Base-by-base conservation (phyloP, 2,888 invertebrate species). In the Anagyrus pseudococci region DNA sequence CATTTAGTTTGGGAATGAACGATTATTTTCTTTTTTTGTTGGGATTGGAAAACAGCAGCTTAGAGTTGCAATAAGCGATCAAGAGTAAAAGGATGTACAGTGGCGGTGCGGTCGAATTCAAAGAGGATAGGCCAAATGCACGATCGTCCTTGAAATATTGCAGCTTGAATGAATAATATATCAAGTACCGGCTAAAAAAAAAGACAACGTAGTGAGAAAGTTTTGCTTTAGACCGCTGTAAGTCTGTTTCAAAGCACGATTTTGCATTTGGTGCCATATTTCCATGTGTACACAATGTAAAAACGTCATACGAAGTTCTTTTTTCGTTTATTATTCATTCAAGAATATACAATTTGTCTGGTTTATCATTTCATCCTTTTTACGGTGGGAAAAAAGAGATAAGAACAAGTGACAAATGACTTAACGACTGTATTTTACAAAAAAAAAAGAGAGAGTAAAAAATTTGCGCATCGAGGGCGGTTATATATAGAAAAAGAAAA, bases 241-340 rank as follows among this genome's bases (percentile, higher is more conserved):
- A 52, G 49, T 62, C 47, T 57, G 62, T 70, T 74, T 77, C 77
- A 75, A 67, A 77, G 68, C 71, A 75, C 75, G 77, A 77, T 73
- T 75, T 70, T 76, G 77, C 76, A 76, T 77, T 77, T 75, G 76
- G 72, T 58, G 49, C 54, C 47, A 44, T n/a, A n/a, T 37, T 69
- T 69, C 4, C 17, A 4, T 41, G n/a, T 56, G 59, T 65, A 67
- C 70, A 64, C 63, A 69, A 70, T 62, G 58, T 65, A 48, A 63
- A 67, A 64, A 66, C 46, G 58, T 68, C 62, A 68, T 41, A 61
- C 49, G 40, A 58, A 61, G 52, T 73, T 41, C n/a, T n/a, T n/a
- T n/a, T n/a, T n/a, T n/a, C n/a, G 6, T 80, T 80, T 80, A 80
- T 80, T 80, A 80, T 78, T 80, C 79, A 79, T 80, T 77, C 79